These are phyloP conservation scores for Brienomyrus brachyistius DNA, from an alignment of 2,113 vertebrate species.

Conservation along the genomic window DNA sequence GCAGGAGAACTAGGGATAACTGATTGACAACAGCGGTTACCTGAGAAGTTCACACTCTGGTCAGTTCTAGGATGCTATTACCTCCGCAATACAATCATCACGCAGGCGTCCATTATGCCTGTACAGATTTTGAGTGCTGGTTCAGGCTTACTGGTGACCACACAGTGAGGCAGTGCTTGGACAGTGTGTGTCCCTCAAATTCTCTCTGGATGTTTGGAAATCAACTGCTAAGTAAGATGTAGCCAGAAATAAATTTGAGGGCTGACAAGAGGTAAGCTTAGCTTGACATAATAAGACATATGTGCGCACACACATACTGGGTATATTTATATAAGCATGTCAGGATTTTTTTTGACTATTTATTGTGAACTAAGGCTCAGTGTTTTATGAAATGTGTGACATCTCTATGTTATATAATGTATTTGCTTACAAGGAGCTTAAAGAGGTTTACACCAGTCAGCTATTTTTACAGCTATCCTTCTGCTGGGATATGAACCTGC, in stretches of 20 bases:
- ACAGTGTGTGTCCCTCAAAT: background rate
- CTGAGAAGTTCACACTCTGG: background rate
- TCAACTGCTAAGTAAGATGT: background rate
- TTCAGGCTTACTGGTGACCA: constrained; percentile 13
- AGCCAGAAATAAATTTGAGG: background rate
- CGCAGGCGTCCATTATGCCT: constrained; percentile 7
- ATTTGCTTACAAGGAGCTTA: constrained; percentile 4
- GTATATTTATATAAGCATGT: background rate
- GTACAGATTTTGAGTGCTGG: background rate
- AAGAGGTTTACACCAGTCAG: constrained; percentile 1
- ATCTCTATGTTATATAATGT: background rate
- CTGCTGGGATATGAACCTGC: background rate
- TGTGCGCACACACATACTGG: background rate
- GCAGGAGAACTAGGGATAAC: background rate
- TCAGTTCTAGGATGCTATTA: constrained; percentile 5
- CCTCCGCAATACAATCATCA: background rate
- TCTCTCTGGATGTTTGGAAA: background rate
- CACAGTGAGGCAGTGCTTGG: background rate
- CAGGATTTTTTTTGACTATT: background rate
- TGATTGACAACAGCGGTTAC: background rate
- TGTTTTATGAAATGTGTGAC: background rate
- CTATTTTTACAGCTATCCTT: background rate
- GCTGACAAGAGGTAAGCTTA: background rate
- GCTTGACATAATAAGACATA: background rate
- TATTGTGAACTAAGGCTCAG: background rate